Evolutionary conservation across 53 echinoderm and acorn worm genomes (phyloP).

Genomic region (Actinopyga echinites): DNA sequence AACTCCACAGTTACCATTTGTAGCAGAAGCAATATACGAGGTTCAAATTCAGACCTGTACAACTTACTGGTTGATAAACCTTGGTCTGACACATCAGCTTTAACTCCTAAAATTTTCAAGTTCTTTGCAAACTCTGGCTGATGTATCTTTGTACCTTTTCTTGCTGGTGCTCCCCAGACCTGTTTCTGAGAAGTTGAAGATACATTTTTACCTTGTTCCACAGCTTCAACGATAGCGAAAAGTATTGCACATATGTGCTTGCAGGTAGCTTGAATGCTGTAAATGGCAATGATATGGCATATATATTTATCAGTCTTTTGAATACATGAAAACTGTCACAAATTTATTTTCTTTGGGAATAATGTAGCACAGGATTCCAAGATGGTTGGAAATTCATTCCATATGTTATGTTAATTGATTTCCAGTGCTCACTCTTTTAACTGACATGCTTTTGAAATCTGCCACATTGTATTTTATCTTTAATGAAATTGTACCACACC

Average conservation of each 20-base stretch:
- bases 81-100: constrained; percentile 22
- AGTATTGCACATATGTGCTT: constrained; percentile 60
- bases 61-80: neutral
- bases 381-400: no score
- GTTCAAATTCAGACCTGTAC: constrained; percentile 56
- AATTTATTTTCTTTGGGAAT: no score
- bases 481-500: no score
- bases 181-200: constrained; percentile 54
- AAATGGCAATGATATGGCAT: neutral
- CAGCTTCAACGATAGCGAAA: constrained; percentile 52
- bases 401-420: no score
- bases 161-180: constrained; percentile 52
- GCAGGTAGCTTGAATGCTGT: constrained; percentile 61
- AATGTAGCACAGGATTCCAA: no score
- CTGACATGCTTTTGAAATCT: no score
- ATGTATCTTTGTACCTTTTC: neutral
- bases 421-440: no score
- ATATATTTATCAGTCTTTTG: neutral
- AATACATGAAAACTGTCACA: no score
- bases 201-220: constrained; percentile 45
- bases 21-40: constrained; percentile 50
- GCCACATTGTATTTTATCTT: no score
- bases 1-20: constrained; percentile 67
- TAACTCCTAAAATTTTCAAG: constrained; percentile 43
- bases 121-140: constrained; percentile 52